These are phyloP conservation scores for Damaliscus lunatus DNA, from an alignment of 2,113 vertebrate genomes.

Conservation along the genomic window DNA sequence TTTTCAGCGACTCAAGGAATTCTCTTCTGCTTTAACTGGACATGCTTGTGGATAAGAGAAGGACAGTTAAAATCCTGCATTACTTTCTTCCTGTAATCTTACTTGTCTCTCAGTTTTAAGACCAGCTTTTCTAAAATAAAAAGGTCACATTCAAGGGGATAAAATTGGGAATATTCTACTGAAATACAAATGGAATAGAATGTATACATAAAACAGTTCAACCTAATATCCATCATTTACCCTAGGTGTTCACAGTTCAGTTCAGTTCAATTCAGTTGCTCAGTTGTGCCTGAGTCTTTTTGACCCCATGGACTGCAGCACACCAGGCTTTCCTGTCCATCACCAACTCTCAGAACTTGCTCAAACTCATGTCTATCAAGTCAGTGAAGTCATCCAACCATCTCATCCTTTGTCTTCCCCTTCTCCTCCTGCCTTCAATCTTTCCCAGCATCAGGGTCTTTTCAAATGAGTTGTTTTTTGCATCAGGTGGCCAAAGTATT, in stretches of 20 bases:
- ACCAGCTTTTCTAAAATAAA: slow-evolving; percentile 4
- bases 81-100: neutral
- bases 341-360: neutral
- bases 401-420: neutral
- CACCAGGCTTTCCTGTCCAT: neutral
- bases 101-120: neutral
- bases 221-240: neutral
- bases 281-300: neutral
- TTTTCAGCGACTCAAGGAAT: fast-evolving
- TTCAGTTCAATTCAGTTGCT: neutral
- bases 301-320: neutral
- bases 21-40: neutral
- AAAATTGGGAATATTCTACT: neutral
- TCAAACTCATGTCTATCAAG: neutral
- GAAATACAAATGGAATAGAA: neutral
- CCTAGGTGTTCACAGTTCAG: neutral
- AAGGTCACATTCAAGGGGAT: neutral
- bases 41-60: neutral
- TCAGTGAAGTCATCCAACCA: neutral
- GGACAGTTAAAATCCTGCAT: neutral
- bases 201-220: neutral
- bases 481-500: neutral
- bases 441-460: neutral
- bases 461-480: neutral
- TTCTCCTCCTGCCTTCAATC: neutral